Base-by-base conservation (phyloP, 2,888 invertebrate genomes). In the Tipula helvola region DNA sequence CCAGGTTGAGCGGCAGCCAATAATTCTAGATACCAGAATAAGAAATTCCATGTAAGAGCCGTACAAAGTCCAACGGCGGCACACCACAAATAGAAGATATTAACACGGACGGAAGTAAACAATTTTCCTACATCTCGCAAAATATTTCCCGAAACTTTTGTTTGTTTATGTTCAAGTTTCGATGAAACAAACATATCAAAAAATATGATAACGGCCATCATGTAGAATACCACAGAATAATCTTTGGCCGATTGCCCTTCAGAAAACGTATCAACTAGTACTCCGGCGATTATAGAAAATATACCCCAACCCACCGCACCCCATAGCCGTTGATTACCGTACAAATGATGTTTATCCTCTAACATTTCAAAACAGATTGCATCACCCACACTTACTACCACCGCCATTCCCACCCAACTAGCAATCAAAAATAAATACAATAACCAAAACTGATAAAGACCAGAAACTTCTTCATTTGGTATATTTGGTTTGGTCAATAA, bases 271-370 rank as follows among this genome's bases (percentile, higher is more conserved):
- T 97, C 97, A 16, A 97, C 95, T 1, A 97, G 92, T n/a, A 94
- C 92, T 0, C 97, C 97, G 1, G 96, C 93, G 16, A 96, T 89
- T 39, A 96, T 92, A 0, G 96, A 95, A 89, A 96, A 94, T 86
- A 95, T 91, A 18, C 97, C 97, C 95, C 96, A 97, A 0, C 97
- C 98, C 1, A 98, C 92, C 0, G 97, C 96, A 0, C 98, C 97
- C 95, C 96, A 98, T 87, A 97, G 92, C 83, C 97, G 93, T 90
- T 98, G 98, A 88, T 95, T 94, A 0, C 98, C 98, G 90, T 97
- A 98, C 39, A 94, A 92, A 85, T 95, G 93, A n/a, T 95, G 94
- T 86, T 94, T 93, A 4, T 95, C 94, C 85, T 95, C 96, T 36
- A 98, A 92, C 86, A 96, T 92, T 89, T 96, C 94, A 90, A 97